Percentiles rank a stretch among this genome's conserved stretches.
Evolutionary conservation across 2,797 vertebrate species (phyloP).

Genomic region (Borostomias antarcticus): DNA sequence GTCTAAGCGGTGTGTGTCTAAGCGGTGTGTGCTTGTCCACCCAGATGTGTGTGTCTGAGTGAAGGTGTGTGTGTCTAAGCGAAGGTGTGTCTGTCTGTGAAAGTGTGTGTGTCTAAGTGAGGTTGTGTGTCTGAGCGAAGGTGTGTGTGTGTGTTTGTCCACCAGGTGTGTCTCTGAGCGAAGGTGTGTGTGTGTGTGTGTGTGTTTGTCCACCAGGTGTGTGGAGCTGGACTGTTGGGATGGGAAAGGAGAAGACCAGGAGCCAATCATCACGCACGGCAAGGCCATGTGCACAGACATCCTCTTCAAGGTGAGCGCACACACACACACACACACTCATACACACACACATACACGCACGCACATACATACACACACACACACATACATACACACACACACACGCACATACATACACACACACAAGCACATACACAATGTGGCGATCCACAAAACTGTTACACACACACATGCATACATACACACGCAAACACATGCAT

Average conservation of each 20-base stretch:
- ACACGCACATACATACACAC: neutral
- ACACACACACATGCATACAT: too few relatives aligned
- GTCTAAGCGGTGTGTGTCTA: neutral
- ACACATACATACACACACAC: neutral
- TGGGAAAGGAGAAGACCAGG: conserved; percentile 98
- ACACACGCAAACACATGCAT: neutral
- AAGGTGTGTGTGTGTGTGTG: conserved; percentile 26
- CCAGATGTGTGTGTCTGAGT: neutral
- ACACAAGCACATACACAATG: too few relatives aligned
- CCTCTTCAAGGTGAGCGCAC: conserved; percentile 89
- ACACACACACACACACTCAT: neutral
- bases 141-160: conserved; percentile 23
- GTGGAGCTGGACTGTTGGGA: conserved; percentile 99
- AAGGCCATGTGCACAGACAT: conserved; percentile 99
- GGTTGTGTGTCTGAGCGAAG: conserved; percentile 5
- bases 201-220: conserved; percentile 81
- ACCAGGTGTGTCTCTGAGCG: conserved; percentile 63
- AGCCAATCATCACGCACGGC: conserved; percentile 97
- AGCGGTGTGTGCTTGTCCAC: neutral
- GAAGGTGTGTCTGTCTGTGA: neutral
- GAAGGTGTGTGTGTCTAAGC: neutral
- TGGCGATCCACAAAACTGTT: too few relatives aligned
- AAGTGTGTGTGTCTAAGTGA: conserved; percentile 11
- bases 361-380: conserved; percentile 2
- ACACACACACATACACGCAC: neutral